Percentiles rank a stretch among this genome's conserved stretches.
Conservation (phyloP, 1,140 invertebrate species). For the Linepithema humile region DNA sequence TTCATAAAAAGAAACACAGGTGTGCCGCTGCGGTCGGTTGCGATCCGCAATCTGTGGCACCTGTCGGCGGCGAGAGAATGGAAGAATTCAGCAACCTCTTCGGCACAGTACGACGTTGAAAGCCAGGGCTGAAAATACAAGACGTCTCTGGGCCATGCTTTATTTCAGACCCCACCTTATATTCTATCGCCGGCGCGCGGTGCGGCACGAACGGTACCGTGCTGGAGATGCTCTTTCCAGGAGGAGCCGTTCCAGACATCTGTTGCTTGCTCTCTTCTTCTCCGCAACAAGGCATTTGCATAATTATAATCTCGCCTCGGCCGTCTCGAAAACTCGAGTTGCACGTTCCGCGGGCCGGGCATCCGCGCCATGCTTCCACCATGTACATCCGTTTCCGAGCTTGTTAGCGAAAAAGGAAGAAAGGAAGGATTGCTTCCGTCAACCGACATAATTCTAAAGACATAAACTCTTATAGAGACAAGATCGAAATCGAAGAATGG, state of each 20-base stretch:
- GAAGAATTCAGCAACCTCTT: constrained; percentile 56
- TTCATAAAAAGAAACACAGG: constrained; percentile 71
- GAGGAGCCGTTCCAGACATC: constrained; percentile 74
- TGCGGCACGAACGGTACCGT: constrained; percentile 35
- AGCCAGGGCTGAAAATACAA: constrained; percentile 53
- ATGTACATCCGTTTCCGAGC: constrained; percentile 61
- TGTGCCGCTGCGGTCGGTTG: constrained; percentile 28
- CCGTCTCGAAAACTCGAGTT: constrained; percentile 70
- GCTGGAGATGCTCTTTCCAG: constrained; percentile 49
- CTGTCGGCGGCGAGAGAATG: constrained; percentile 57
- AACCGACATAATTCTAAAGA: constrained; percentile 50
- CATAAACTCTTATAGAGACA: constrained; percentile 65
- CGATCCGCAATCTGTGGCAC: constrained; percentile 66
- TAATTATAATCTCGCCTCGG: constrained; percentile 76
- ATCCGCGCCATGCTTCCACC: not conserved
- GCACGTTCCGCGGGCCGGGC: constrained; percentile 35
- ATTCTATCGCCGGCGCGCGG: constrained; percentile 51
- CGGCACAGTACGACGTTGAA: constrained; percentile 34
- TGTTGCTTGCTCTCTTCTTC: constrained; percentile 72
- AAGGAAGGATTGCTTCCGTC: constrained; percentile 68
- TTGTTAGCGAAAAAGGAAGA: constrained; percentile 49
- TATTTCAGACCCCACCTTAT: constrained; percentile 65
- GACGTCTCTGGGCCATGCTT: constrained; percentile 59
- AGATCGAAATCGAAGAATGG: constrained; percentile 44
- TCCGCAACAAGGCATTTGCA: constrained; percentile 75